Evolutionary conservation across 2,797 vertebrate genomes (phyloP), one percentile per base, ranked within the genome.

Genomic region (Fringilla coelebs): DNA sequence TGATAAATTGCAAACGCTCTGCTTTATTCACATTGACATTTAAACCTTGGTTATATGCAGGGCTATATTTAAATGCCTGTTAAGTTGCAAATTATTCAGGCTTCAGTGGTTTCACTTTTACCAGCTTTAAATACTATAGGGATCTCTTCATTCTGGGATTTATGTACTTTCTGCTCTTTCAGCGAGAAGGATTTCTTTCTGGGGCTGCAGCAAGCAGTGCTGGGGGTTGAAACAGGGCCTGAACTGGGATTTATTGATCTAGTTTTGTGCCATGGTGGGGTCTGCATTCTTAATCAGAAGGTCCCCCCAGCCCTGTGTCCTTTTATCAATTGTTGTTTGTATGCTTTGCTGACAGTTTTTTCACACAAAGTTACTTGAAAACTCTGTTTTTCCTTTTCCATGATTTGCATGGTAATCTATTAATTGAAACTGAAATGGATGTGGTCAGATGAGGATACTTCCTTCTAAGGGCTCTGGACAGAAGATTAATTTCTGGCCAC

Each of bases 61-160:
- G 67, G 65, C 61, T 94, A n/a, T 75, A 49, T 94, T 95, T 94
- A 95, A 94, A 89, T 92, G 54, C 36, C 67, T 75, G 63, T 74
- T 76, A 61, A 84, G 26, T 82, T 94, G 80, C 81, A 89, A 91
- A 92, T 77, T 65, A 38, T 80, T 90, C 86, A 81, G 55, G 62
- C 80, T 85, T 93, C 88, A 72, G 29, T 68, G 74, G 48, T 90
- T 95, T 57, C 54, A n/a, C 61, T 71, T 31, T 60, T 62, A 74
- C 49, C 58, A 75, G 67, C 61, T 89, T 66, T 86, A 77, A 86
- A 57, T 82, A 52, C 40, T 62, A 0, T n/a, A n/a, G 55, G 26
- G 51, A 29, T 73, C 51, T 75, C 55, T 90, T 34, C 67, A 13
- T 79, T 90, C 61, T 36, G 61, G 28, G 21, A 41, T 58, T 92